Conservation (phyloP, 2,797 vertebrate species). For the Hozukius guyotensis region DNA sequence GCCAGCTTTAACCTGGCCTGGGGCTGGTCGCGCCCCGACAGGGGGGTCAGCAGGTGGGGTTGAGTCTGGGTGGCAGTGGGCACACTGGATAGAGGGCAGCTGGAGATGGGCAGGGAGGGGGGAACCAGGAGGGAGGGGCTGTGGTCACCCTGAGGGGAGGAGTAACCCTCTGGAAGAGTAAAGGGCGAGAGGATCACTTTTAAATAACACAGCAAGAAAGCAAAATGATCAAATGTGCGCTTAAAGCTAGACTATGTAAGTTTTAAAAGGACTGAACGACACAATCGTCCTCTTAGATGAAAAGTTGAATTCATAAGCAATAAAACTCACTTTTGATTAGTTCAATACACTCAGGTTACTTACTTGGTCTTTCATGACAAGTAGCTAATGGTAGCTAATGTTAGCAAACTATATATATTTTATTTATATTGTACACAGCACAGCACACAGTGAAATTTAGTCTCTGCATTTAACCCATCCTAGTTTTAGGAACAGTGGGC, state of each 20-base stretch:
- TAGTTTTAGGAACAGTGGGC: too few relatives aligned
- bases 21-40: conserved; percentile 85
- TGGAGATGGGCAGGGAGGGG: conserved; percentile 90
- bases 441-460: too few relatives aligned
- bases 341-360: background rate
- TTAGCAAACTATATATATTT: too few relatives aligned
- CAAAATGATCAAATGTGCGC: background rate
- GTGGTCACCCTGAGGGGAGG: conserved; percentile 92
- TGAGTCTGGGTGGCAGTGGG: conserved; percentile 91
- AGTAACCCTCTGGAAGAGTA: conserved; percentile 79
- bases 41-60: conserved; percentile 89
- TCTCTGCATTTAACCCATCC: too few relatives aligned
- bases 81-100: conserved; percentile 91
- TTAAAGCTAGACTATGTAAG: background rate
- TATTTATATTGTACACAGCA: too few relatives aligned
- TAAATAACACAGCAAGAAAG: background rate
- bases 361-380: too few relatives aligned
- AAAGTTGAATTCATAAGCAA: background rate
- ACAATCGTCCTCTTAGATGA: background rate
- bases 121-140: conserved; percentile 90
- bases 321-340: too few relatives aligned
- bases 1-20: conserved; percentile 85
- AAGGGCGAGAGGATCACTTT: background rate
- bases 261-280: background rate
- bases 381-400: too few relatives aligned